Conservation (phyloP, 2,113 vertebrate species). For the Amazona guildingii region DNA sequence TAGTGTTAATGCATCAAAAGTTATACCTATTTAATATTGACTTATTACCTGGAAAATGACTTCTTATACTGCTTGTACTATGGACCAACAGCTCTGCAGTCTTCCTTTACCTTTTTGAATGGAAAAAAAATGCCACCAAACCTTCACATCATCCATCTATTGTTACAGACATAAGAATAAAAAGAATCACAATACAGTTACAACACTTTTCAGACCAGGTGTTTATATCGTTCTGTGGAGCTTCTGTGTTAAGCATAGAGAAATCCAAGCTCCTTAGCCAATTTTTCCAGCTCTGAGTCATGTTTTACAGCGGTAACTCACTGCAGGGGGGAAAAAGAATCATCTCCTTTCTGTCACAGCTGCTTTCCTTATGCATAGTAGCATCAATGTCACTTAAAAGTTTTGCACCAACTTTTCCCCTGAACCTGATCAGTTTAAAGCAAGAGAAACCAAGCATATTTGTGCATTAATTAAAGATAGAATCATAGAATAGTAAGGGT, state of each 20-base stretch:
- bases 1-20: neutral
- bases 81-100: neutral
- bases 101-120: constrained; percentile 31
- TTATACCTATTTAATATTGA: neutral
- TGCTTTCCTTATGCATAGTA: neutral
- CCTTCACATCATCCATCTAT: neutral
- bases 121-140: neutral
- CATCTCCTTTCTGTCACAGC: neutral
- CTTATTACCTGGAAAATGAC: constrained; percentile 33
- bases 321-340: neutral
- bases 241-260: neutral
- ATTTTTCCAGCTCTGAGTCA: neutral
- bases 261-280: neutral
- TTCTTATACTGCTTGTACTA: neutral
- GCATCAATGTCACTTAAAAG: neutral
- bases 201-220: neutral
- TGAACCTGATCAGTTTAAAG: neutral
- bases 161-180: neutral
- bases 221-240: neutral
- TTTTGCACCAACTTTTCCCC: neutral
- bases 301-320: neutral
- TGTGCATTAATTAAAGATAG: neutral
- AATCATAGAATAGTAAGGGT: no score
- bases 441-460: neutral
- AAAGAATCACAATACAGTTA: neutral